Evolutionary conservation across 2,113 vertebrate species (phyloP), one percentile per base, ranked within the genome.

Genomic region (Merops nubicus): DNA sequence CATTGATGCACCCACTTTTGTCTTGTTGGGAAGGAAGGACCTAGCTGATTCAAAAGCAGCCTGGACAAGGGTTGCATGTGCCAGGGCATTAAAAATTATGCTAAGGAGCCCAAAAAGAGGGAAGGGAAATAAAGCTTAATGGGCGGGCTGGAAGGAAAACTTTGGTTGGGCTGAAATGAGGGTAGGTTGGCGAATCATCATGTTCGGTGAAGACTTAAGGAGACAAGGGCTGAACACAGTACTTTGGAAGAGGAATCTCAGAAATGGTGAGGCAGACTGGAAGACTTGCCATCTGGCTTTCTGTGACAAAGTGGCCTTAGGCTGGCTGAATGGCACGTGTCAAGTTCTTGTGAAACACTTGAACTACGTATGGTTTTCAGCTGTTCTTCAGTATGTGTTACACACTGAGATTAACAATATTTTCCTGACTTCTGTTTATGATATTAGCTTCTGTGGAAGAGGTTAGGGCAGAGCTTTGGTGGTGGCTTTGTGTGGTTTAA

Each of bases 21-120:
- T 29, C 53, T 16, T 23, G 7, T 12, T 33, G 68, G 17, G 28
- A 80, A 31, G 14, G 47, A 85, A 33, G 36, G 38, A 70, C 19
- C 8, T 42, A 34, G 5, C 12, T 76, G n/a, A 76, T 53, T 34
- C 18, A 65, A 25, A 90, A 59, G n/a, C 15, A 72, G 8, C 7
- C 42, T 33, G 28, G 33, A 40, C 8, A 40, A 80, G 29, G 45
- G 23, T 5, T 18, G 3, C 0, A 0, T 60, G 22, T 86, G 38
- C 45, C 51, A 75, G n/a, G 81, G 85, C 19, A 8, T 29, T 51
- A 60, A 48, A 47, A 72, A 7, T 60, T 36, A 25, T 60, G 11
- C 11, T 38, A 29, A 54, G n/a, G 23, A 65, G 18, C 33, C 29
- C 48, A 17, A 34, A 67, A 83, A 48, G 25, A 59, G 54, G 38